These are phyloP conservation scores for Drosophila willistoni DNA, from an alignment of 1,140 invertebrate species.

Conservation along the genomic window DNA sequence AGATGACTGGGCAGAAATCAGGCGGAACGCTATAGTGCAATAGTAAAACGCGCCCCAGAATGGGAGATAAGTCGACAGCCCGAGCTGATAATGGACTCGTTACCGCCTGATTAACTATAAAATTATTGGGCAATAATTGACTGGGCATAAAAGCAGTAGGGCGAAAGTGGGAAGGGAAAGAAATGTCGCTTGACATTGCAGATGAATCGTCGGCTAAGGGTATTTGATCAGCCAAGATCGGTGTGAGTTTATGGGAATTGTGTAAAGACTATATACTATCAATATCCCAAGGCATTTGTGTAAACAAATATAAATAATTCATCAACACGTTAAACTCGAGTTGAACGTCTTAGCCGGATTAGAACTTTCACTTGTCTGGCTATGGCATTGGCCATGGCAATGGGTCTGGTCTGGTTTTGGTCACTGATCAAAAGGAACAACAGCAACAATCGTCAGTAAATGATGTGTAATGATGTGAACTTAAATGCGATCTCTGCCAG, in stretches of 20 bases:
- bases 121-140: slow-evolving; percentile 29
- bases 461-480: background rate
- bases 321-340: slow-evolving; percentile 30
- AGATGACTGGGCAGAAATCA: slow-evolving; percentile 47
- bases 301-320: slow-evolving; percentile 63
- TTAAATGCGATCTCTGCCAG: slow-evolving; percentile 9
- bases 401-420: background rate
- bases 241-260: background rate
- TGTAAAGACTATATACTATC: background rate
- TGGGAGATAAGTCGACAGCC: slow-evolving; percentile 50
- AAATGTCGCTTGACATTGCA: background rate
- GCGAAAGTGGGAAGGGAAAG: background rate
- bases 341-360: slow-evolving; percentile 62
- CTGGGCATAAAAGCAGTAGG: background rate
- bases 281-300: slow-evolving; percentile 32
- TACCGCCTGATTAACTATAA: slow-evolving; percentile 35
- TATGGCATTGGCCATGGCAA: slow-evolving; percentile 7
- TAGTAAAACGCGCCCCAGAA: slow-evolving; percentile 50
- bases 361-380: slow-evolving; percentile 69
- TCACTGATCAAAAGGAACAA: background rate
- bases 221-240: background rate
- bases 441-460: background rate
- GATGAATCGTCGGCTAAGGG: background rate
- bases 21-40: slow-evolving; percentile 19
- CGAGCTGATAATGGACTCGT: slow-evolving; percentile 42